Evolutionary conservation across 2,888 invertebrate genomes (phyloP).

Genomic region (Mylabris sibirica): DNA sequence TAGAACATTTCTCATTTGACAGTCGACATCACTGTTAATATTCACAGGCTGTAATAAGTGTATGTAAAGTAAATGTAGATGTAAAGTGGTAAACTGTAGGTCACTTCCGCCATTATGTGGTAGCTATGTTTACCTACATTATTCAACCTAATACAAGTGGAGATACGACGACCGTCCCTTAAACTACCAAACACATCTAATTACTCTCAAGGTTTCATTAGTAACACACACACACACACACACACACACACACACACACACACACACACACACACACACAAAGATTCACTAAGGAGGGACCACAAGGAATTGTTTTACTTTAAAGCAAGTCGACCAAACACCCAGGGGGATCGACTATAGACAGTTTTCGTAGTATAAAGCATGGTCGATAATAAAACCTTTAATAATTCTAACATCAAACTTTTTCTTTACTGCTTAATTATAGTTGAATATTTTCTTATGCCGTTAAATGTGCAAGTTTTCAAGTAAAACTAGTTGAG

Average conservation of each 20-base stretch:
- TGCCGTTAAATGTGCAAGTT: not conserved
- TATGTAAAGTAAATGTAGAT: constrained; percentile 42
- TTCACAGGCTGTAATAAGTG: constrained; percentile 35
- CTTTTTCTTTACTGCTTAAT: not conserved
- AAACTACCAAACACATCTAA: constrained; percentile 44
- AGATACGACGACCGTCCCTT: constrained; percentile 18
- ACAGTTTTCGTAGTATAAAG: not conserved
- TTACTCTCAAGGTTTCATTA: constrained; percentile 43
- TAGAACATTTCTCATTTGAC: constrained; percentile 45
- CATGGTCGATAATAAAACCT: not conserved
- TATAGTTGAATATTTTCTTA: not conserved
- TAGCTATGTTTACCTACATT: not conserved
- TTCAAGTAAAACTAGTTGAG: not conserved
- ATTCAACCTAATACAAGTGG: constrained; percentile 30
- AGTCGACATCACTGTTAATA: constrained; percentile 38
- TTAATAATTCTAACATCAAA: not conserved
- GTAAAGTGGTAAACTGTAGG: constrained; percentile 29
- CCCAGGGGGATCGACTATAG: not conserved
- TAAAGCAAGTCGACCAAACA: not conserved
- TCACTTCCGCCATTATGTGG: constrained; percentile 31
- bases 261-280: too few species aligned
- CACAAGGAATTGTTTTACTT: constrained; percentile 18
- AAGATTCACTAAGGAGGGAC: constrained; percentile 27
- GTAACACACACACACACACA: too few species aligned
- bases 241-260: too few species aligned